Base-by-base conservation (phyloP, 2,113 vertebrate species). In the Platanista minor region DNA sequence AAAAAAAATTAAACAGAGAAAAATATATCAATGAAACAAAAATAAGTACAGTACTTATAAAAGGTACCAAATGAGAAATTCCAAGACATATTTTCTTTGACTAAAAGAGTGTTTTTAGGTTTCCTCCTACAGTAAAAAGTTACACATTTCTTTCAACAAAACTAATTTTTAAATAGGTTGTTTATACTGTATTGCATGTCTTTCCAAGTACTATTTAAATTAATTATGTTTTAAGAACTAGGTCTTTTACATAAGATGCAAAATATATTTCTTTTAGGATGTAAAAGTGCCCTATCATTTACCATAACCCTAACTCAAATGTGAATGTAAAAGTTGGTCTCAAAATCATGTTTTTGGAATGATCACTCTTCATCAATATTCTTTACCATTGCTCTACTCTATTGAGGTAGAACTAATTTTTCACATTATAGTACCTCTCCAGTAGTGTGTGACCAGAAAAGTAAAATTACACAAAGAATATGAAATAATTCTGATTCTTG, bases 211-310 rank as follows among this genome's bases (percentile, higher is more conserved):
- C 23, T 61, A 92, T n/a, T 39, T 87, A 92, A 94, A 90, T 78
- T 49, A 94, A 90, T 78, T 49, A 80, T 61, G 14, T 80, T 92
- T 94, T 78, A 81, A 89, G 66, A 95, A 87, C 83, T 64, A 92
- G 21, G 4, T 43, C 49, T 78, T 71, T 92, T 64, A 61, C 27
- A 75, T n/a, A 27, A 86, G 25, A 66, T 10, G 15, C 4, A 90
- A 81, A 77, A 71, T 59, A 52, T 8, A 54, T 82, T 72, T 87
- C 2, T 91, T 91, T 77, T 43, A 67, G n/a, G 54, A 52, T 61
- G 9, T 25, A 67, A 25, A 86, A 78, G 39, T 83, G 36, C 11
- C 81, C 61, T 5, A 83, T 46, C 18, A 49, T 67, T 39, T 95
- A 33, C 52, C 10, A 21, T n/a, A 97, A 67, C 17, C 4, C 17